Evolutionary conservation across 2,797 vertebrate genomes (phyloP), one percentile per base, ranked within the genome.

Genomic region (Chaunax sp.): DNA sequence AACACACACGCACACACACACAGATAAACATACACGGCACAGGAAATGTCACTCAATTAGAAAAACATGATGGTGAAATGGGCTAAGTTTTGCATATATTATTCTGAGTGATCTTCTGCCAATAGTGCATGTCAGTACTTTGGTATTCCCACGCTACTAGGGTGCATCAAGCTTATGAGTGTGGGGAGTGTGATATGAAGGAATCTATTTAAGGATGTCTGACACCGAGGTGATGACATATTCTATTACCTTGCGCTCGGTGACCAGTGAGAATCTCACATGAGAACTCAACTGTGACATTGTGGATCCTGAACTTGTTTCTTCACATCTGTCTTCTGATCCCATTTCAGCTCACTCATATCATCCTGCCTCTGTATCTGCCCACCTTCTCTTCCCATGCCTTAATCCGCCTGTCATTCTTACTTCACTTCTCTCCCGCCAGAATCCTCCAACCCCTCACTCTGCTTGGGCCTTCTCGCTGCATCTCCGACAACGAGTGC

Each of bases 341-440:
- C 72, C 73, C 4, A 23, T 75, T 77, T 78, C 67, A 30, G 68
- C 61, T 57, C 63, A 58, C 58, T 37, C 52, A 67, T 66, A 69
- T 82, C 72, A 40, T 56, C 50, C 59, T 62, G 37, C 64, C 75
- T 67, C 46, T 51, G n/a, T 71, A 66, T 54, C 60, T 20, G 37
- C 46, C 20, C 2, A 1, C 68, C 53, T 59, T 47, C 49, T n/a
- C 13, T 30, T 72, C 75, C 78, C 59, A 23, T 69, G 19, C 44
- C 64, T 71, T 84, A 84, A 90, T 87, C 77, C 61, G 53, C 70
- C 81, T 65, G 78, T 86, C 85, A 81, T 75, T 81, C 68, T 67
- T 62, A 46, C 66, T 74, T 69, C 50, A 19, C 61, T 57, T 58
- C 69, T 75, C 45, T 56, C 75, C 68, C 22, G 45, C 47, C 25